A percentile compares a stretch with the other conserved stretches of the same genome.
Evolutionary conservation across 2,888 invertebrate genomes (phyloP).

Genomic region (Merodon equestris): DNA sequence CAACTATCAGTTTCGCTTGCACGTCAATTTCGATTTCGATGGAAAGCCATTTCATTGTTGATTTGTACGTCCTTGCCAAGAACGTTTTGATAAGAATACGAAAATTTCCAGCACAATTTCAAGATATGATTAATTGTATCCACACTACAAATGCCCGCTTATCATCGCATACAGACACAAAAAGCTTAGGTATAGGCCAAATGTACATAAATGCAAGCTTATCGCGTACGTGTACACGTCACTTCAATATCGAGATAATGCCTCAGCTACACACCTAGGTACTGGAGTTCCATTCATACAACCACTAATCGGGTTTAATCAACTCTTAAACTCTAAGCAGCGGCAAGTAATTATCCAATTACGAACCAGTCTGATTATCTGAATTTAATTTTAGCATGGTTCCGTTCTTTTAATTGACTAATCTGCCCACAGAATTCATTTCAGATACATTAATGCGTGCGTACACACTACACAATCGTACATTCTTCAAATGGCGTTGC

Average conservation of each 20-base stretch:
- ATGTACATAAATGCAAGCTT: constrained; percentile 34
- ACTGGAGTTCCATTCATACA: too few species aligned
- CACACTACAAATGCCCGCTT: not conserved
- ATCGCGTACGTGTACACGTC: constrained; percentile 37
- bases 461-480: too few species aligned
- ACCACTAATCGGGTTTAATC: constrained; percentile 53
- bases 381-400: constrained; percentile 30
- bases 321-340: constrained; percentile 44
- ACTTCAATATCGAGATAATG: constrained; percentile 4
- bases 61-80: constrained; percentile 51
- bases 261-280: not conserved
- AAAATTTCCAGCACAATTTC: too few species aligned
- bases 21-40: constrained; percentile 39
- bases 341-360: constrained; percentile 53
- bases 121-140: constrained; percentile 2
- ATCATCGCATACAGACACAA: not conserved
- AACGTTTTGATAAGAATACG: constrained; percentile 50
- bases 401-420: constrained; percentile 33
- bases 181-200: constrained; percentile 30
- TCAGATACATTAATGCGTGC: constrained; percentile 15
- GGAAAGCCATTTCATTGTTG: constrained; percentile 17
- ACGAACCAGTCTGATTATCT: constrained; percentile 40
- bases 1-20: constrained; percentile 11
- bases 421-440: constrained; percentile 8
- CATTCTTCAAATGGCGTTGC: not conserved